These are phyloP conservation scores for Acanthornis magna DNA, from an alignment of 2,797 vertebrate species.

Conservation along the genomic window DNA sequence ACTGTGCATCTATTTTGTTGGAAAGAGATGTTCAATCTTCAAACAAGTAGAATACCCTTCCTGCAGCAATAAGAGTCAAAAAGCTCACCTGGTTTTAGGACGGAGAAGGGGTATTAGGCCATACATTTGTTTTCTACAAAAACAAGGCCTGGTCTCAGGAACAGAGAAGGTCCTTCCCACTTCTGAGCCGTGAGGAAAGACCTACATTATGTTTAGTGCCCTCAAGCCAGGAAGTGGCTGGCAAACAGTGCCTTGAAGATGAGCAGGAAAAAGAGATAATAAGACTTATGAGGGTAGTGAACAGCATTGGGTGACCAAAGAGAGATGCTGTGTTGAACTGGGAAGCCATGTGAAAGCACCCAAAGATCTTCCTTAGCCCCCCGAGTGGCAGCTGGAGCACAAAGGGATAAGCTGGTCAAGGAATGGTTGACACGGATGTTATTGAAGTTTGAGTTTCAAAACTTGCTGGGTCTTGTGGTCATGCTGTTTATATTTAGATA, in stretches of 20 bases:
- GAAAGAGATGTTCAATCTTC: neutral
- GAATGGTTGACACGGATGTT: neutral
- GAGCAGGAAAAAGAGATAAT: neutral
- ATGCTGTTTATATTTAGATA: neutral
- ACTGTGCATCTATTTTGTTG: neutral
- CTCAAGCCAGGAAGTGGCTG: neutral
- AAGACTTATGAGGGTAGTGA: neutral
- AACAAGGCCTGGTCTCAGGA: neutral
- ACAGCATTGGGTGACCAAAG: neutral
- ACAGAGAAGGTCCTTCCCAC: neutral
- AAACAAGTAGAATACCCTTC: neutral
- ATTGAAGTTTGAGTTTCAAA: neutral
- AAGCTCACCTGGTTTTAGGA: neutral
- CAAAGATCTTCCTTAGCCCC: neutral
- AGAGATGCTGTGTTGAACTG: neutral
- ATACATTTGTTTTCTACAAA: neutral
- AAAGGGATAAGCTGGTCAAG: neutral
- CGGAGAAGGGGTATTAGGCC: neutral
- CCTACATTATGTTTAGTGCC: neutral
- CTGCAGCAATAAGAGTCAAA: neutral
- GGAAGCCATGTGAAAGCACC: neutral
- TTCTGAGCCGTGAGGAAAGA: neutral
- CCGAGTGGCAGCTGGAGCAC: neutral
- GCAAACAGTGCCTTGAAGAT: neutral
- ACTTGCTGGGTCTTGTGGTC: neutral